Conservation (phyloP, 2,888 invertebrate species). For the Stenoptilia bipunctidactyla region DNA sequence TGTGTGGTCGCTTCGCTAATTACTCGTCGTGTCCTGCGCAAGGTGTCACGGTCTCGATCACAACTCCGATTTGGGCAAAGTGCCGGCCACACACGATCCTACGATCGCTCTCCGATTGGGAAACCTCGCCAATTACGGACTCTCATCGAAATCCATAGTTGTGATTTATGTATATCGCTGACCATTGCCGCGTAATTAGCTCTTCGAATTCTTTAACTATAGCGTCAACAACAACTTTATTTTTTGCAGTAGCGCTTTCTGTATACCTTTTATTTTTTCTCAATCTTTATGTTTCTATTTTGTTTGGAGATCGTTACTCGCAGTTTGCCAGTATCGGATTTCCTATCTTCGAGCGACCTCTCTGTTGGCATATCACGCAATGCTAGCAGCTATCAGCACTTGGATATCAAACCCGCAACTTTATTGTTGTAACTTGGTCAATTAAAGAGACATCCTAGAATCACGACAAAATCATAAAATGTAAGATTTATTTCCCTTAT, state of each 20-base stretch:
- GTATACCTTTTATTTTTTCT: no score
- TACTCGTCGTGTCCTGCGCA: slow-evolving; percentile 27
- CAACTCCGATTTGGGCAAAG: slow-evolving; percentile 39
- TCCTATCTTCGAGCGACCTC: slow-evolving; percentile 3
- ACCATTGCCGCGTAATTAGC: slow-evolving; percentile 15
- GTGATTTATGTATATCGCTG: slow-evolving; percentile 41
- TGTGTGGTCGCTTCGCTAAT: slow-evolving; percentile 56
- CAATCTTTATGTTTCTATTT: no score
- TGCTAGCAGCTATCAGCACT: slow-evolving; percentile 27
- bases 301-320: no score
- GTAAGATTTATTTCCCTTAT: no score
- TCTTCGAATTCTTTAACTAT: no score
- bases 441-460: no score
- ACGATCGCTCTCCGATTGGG: slow-evolving; percentile 35
- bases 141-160: slow-evolving; percentile 41
- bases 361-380: slow-evolving; percentile 52
- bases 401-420: slow-evolving; percentile 19
- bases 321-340: no score
- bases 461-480: no score
- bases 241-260: no score
- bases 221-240: no score
- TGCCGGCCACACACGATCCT: slow-evolving; percentile 26
- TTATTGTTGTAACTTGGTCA: neutral
- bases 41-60: slow-evolving; percentile 41
- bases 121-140: slow-evolving; percentile 47